A percentile compares a stretch with the other conserved stretches of the same genome.
phyloP scores from a whole-genome alignment of 2,113 vertebrate species.

The Pangasianodon hypophthalmus region DNA sequence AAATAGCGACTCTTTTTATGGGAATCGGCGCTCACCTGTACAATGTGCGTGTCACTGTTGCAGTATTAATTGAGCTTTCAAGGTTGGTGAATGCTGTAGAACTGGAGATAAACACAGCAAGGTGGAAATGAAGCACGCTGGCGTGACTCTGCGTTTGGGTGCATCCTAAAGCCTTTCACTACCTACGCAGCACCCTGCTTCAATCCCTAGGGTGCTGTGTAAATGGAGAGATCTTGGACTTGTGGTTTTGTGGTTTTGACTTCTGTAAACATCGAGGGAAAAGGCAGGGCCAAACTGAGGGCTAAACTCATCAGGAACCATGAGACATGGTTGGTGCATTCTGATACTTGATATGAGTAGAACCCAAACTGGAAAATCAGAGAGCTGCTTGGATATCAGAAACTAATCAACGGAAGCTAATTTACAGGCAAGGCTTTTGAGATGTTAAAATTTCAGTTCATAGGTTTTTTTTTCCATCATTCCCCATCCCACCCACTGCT shows the following conservation, averaged over 20 bases:
- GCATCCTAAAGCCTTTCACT: not conserved
- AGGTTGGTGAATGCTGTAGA: not conserved
- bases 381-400: not conserved
- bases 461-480: not conserved
- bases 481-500: not conserved
- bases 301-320: not conserved
- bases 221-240: not conserved
- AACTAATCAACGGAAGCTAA: not conserved
- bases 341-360: not conserved
- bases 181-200: slow-evolving; percentile 16
- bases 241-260: not conserved
- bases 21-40: not conserved
- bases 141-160: not conserved
- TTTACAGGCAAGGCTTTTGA: not conserved
- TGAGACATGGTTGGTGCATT: not conserved
- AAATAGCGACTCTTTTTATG: not conserved
- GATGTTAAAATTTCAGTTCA: not conserved
- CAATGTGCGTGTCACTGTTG: slow-evolving; percentile 27
- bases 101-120: slow-evolving; percentile 10
- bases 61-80: slow-evolving; percentile 47
- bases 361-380: not conserved
- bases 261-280: not conserved
- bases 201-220: not conserved
- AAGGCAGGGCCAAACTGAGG: not conserved
- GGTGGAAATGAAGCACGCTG: slow-evolving; percentile 16